Percentiles rank a stretch among this genome's conserved stretches.
Conservation (phyloP, 1,140 invertebrate species). For the Paracyclopina nana region DNA sequence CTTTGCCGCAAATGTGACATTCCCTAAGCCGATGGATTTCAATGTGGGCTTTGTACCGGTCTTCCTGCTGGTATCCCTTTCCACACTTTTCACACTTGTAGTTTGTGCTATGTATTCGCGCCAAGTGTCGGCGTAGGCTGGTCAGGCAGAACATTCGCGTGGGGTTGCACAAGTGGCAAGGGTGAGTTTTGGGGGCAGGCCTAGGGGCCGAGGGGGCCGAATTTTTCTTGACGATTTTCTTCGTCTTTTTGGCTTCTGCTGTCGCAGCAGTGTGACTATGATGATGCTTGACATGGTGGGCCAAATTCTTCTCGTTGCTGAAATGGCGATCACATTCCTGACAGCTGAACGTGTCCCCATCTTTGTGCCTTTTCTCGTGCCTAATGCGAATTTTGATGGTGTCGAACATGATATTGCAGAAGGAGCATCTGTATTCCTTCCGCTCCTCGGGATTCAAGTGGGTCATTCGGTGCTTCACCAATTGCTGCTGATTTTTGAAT, state of each 20-base stretch:
- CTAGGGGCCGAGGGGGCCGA: too few species aligned
- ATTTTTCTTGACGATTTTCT: too few species aligned
- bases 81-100: neutral
- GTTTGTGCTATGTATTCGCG: constrained; percentile 1
- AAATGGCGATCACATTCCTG: constrained; percentile 1
- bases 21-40: neutral
- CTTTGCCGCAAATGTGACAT: neutral
- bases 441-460: constrained; percentile 9
- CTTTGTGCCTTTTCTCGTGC: constrained; percentile 12
- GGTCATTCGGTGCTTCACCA: constrained; percentile 12
- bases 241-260: constrained; percentile 1
- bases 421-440: constrained; percentile 8
- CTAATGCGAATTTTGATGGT: neutral
- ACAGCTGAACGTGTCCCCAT: constrained; percentile 9
- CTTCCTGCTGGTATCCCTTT: neutral
- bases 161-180: constrained; percentile 1
- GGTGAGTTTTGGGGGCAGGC: constrained; percentile 2
- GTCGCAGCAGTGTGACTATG: neutral
- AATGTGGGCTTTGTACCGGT: neutral
- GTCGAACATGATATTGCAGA: constrained; percentile 14
- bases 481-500: constrained; percentile 5
- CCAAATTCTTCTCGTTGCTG: constrained; percentile 12
- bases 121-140: neutral
- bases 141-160: constrained; percentile 4
- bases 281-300: constrained; percentile 4